Conservation (phyloP, 2,888 invertebrate species). For the Galeopsomyia nigrocyanea region DNA sequence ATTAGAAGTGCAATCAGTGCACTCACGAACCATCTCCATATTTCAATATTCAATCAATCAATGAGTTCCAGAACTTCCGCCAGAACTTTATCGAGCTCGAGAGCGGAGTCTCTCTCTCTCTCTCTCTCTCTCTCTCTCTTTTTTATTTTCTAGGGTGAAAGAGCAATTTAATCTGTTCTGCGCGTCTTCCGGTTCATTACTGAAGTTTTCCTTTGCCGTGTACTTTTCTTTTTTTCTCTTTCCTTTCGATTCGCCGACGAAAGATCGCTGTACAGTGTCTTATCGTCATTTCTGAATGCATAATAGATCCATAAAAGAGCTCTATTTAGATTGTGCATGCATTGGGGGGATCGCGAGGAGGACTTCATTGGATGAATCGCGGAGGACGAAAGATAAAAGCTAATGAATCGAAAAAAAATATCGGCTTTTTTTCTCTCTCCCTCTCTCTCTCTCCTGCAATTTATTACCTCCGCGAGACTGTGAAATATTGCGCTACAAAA, state of each 20-base stretch:
- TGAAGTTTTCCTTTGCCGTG: slow-evolving; percentile 13
- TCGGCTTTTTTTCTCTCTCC: too few relatives aligned
- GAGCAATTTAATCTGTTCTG: slow-evolving; percentile 17
- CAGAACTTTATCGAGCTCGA: not conserved
- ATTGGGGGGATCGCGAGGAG: too few relatives aligned
- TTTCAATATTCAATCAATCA: slow-evolving; percentile 34
- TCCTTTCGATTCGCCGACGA: not conserved
- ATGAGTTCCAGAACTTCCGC: not conserved
- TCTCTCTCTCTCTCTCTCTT: not conserved
- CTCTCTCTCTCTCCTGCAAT: too few relatives aligned
- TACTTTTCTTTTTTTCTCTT: not conserved
- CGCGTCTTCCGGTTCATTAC: slow-evolving; percentile 17
- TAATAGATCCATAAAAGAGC: slow-evolving; percentile 5
- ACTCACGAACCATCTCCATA: slow-evolving; percentile 18
- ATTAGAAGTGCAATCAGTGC: slow-evolving; percentile 3
- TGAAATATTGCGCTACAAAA: too few relatives aligned
- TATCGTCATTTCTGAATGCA: slow-evolving; percentile 1
- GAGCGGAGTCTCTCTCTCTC: not conserved
- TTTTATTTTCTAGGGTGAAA: not conserved
- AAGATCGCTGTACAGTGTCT: not conserved
- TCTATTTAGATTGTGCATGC: too few relatives aligned
- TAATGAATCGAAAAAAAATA: too few relatives aligned
- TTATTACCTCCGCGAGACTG: too few relatives aligned
- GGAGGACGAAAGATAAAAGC: too few relatives aligned
- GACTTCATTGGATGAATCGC: too few relatives aligned